Conservation (phyloP, 2,113 vertebrate genomes). For the Coracopsis vasa region DNA sequence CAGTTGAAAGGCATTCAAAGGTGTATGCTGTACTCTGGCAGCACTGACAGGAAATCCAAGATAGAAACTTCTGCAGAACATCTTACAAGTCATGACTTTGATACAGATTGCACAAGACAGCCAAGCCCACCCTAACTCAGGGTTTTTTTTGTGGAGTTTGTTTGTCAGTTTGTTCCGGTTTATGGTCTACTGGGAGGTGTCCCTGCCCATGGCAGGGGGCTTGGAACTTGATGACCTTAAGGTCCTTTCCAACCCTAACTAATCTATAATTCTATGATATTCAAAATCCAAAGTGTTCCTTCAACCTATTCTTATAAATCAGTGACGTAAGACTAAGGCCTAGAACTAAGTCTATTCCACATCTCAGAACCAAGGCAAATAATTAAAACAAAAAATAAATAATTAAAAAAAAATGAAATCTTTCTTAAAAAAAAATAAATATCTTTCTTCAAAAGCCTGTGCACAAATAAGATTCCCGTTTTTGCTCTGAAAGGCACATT, state of each 20-base stretch:
- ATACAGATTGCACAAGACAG: neutral
- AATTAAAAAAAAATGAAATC: neutral
- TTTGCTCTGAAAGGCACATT: neutral
- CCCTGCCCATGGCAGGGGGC: neutral
- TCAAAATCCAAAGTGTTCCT: neutral
- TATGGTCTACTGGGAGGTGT: neutral
- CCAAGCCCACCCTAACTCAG: neutral
- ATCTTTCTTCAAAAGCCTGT: neutral
- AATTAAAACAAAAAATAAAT: neutral
- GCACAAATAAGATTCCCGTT: neutral
- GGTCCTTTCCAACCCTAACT: neutral
- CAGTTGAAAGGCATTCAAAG: neutral
- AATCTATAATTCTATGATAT: neutral
- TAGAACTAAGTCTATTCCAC: neutral
- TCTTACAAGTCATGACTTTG: neutral
- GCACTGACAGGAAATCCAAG: neutral
- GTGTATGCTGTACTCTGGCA: neutral
- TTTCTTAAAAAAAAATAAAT: neutral
- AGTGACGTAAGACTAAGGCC: neutral
- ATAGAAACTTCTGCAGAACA: neutral
- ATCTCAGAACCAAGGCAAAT: neutral
- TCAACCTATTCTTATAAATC: neutral
- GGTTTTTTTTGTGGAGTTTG: too few relatives aligned
- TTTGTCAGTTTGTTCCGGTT: neutral
- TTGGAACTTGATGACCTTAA: neutral